Base-by-base conservation (phyloP, 35 echinoderm and acorn worm species). In the Nesometra sesokonis region DNA sequence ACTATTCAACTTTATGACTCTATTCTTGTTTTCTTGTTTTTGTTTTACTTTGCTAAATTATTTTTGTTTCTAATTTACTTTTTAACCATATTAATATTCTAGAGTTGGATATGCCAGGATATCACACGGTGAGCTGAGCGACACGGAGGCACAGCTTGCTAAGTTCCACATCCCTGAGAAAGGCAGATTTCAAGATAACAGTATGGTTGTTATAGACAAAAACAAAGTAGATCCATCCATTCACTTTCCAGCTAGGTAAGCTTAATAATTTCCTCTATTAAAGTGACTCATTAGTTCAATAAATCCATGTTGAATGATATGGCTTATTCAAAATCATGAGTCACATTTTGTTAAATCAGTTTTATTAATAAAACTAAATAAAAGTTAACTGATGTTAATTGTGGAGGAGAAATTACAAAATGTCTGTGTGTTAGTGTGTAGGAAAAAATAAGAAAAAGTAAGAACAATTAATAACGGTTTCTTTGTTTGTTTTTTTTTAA, bases 91-190 rank as follows among this genome's bases (percentile, higher is more conserved):
- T n/a, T n/a, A n/a, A n/a, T n/a, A n/a, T 8, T 76, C 32, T 88
- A 97, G 96, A 76, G 36, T 94, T 34, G 92, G 92, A 9, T 99
- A 91, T 90, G 92, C 90, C 17, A 40, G 96, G 31, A 88, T 99
- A 29, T 90, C 92, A 19, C 90, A 90, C 40, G 84, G 84, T 33
- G 88, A 79, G 30, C 80, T 99, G 36, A 94, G 92, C 47, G 90
- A 94, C 17, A 89, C 93, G 13, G 96, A 99, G 84, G 32, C 91
- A 5, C 96, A 99, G 88, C 77, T 99, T 40, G 96, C 93, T 40
- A 99, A 94, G 80, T 99, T 99, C 82, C 77, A 88, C 32, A 94
- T 99, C 80, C 93, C 90, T 35, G 80, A 87, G 3, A 84, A 87
- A 30, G 85, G 47, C 17, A 86, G 37, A 29, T 90, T 87, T 57